Conservation (phyloP, 30 jellyfish, hydroid and myxozoan species). For the Aurelia aurita region DNA sequence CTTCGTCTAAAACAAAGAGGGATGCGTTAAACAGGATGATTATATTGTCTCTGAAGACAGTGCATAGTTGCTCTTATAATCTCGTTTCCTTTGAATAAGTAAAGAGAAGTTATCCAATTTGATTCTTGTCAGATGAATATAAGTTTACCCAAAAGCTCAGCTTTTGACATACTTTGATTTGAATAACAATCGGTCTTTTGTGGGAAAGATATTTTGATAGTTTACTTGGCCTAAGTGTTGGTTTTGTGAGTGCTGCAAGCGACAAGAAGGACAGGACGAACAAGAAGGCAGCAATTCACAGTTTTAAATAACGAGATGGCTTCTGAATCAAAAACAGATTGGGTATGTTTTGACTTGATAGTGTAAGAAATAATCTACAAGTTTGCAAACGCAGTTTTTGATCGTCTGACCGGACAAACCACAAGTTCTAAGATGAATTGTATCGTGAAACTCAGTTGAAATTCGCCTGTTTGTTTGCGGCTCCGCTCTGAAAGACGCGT, state of each 20-base stretch:
- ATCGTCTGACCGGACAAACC: too few species aligned
- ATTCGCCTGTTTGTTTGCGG: too few species aligned
- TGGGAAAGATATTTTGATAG: slow-evolving; percentile 31
- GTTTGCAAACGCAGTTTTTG: background rate
- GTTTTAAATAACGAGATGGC: slow-evolving; percentile 4
- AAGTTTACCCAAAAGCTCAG: slow-evolving; percentile 29
- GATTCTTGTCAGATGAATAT: slow-evolving; percentile 8
- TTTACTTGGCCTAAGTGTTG: background rate
- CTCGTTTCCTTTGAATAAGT: slow-evolving; percentile 6
- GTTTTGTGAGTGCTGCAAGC: too few species aligned
- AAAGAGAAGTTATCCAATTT: slow-evolving; percentile 31
- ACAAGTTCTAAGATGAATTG: too few species aligned
- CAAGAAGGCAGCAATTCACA: too few species aligned
- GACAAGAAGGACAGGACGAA: too few species aligned
- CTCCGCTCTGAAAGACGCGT: too few species aligned
- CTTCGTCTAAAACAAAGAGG: background rate
- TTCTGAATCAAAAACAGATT: slow-evolving; percentile 19
- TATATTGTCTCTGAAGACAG: slow-evolving; percentile 10
- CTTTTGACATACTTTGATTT: slow-evolving; percentile 13
- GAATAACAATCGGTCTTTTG: slow-evolving; percentile 40
- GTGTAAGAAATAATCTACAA: background rate
- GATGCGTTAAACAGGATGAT: slow-evolving; percentile 33
- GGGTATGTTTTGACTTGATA: slow-evolving; percentile 17
- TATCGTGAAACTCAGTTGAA: too few species aligned
- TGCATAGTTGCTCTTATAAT: background rate